Evolutionary conservation across 2,797 vertebrate species (phyloP), one percentile per base, ranked within the genome.

Genomic region (Lutjanus argentimaculatus): DNA sequence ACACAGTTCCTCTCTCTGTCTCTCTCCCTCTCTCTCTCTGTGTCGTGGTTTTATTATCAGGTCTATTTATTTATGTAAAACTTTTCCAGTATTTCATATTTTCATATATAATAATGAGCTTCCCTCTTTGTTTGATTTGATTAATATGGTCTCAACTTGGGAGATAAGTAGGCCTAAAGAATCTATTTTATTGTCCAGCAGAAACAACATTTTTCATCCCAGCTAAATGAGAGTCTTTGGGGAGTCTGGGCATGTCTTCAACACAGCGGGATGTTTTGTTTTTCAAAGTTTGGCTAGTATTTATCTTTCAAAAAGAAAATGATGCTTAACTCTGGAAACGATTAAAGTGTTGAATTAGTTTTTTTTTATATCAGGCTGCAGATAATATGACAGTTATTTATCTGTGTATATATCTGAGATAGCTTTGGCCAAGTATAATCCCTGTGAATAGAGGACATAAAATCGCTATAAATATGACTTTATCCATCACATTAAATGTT

Each of bases 241-340:
- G 43, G 58, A 68, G 64, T 77, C 68, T 80, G 63, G 62, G 45
- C 58, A 40, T 22, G 65, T 72, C 15, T 42, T 73, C 53, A 69
- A 42, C 51, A 45, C 17, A 14, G 42, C 30, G 3, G 8, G 52
- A 49, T 16, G 12, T 9, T 76, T 79, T 70, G 14, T 65, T 70
- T 75, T 68, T 45, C 10, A 75, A 25, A 58, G 30, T 56, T 52
- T 79, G 19, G 48, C 51, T 65, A 63, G 19, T 64, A 68, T 72
- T 66, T 56, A 52, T 49, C 12, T 70, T 65, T 63, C 16, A 53
- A 65, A 67, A 66, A 45, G 4, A 82, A 66, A 63, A 61, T 61
- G 14, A 75, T 62, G 49, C 52, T 59, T 43, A 67, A 67, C 51
- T 57, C 22, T 63, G 49, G 75, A 62, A 51, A 61, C 21, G 11